These are phyloP conservation scores for Pyrgilauda ruficollis DNA, from an alignment of 2,113 vertebrate species.

Conservation along the genomic window DNA sequence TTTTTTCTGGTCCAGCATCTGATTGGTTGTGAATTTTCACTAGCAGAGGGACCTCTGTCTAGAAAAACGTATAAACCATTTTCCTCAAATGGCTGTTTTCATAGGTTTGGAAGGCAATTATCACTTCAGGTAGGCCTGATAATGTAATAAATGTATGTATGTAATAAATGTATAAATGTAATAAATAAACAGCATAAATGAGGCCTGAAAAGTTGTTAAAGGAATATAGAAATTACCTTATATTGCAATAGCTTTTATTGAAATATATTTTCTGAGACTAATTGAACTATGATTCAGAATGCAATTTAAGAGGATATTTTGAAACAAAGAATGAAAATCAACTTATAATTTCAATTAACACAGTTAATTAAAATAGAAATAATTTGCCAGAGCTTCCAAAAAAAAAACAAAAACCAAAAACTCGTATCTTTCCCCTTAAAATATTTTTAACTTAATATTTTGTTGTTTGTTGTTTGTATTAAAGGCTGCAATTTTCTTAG, in stretches of 20 bases:
- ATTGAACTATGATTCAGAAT: not conserved
- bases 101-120: not conserved
- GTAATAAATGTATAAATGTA: not conserved
- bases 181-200: not conserved
- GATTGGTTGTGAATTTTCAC: not conserved
- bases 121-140: not conserved
- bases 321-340: not conserved
- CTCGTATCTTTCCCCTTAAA: accelerated
- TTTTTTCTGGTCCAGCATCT: not conserved
- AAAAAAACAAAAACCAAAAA: not conserved
- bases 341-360: not conserved
- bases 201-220: not conserved
- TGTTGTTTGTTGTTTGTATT: not conserved
- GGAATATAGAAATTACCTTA: not conserved
- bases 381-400: not conserved
- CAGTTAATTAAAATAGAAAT: not conserved
- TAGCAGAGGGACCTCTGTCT: not conserved
- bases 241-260: not conserved
- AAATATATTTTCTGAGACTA: not conserved
- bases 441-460: not conserved
- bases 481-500: not conserved
- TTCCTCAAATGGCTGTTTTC: not conserved
- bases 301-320: not conserved
- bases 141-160: no score
- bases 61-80: not conserved